A percentile compares a stretch with the other conserved stretches of the same genome.
Conservation (phyloP, 1,140 invertebrate species). For the Temnothorax curvispinosus region DNA sequence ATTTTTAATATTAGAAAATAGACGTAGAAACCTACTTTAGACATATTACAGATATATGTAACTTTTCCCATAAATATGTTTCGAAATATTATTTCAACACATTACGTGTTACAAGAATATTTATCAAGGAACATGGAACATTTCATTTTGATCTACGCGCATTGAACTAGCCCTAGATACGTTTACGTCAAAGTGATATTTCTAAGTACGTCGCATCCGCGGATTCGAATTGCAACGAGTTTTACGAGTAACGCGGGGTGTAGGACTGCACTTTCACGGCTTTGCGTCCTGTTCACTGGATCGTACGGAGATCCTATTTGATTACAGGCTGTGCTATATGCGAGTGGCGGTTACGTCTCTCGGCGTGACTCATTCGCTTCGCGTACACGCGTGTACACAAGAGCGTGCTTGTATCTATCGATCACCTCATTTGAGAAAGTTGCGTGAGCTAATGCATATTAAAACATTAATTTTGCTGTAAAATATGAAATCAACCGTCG, state of each 20-base stretch:
- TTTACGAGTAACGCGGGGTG: constrained; percentile 55
- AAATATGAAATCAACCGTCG: constrained; percentile 35
- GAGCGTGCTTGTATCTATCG: constrained; percentile 63
- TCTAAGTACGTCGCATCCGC: neutral
- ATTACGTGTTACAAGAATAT: neutral
- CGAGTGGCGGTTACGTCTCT: constrained; percentile 70
- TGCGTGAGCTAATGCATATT: constrained; percentile 57
- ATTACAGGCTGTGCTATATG: constrained; percentile 69
- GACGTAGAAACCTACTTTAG: neutral
- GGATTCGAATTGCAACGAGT: constrained; percentile 47
- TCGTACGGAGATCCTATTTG: constrained; percentile 74
- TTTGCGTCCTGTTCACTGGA: constrained; percentile 67
- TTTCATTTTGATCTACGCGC: neutral
- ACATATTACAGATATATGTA: neutral
- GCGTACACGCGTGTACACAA: constrained; percentile 20
- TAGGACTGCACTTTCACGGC: constrained; percentile 68
- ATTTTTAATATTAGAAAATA: constrained; percentile 1
- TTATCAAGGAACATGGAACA: neutral
- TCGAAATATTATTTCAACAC: neutral
- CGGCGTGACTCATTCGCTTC: constrained; percentile 73
- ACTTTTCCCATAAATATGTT: neutral
- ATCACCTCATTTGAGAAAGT: constrained; percentile 71
- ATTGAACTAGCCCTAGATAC: neutral
- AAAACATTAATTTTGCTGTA: constrained; percentile 65
- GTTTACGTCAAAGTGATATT: constrained; percentile 7